phyloP scores from a whole-genome alignment of 2,888 invertebrate species.

The Resseliella maxima region DNA sequence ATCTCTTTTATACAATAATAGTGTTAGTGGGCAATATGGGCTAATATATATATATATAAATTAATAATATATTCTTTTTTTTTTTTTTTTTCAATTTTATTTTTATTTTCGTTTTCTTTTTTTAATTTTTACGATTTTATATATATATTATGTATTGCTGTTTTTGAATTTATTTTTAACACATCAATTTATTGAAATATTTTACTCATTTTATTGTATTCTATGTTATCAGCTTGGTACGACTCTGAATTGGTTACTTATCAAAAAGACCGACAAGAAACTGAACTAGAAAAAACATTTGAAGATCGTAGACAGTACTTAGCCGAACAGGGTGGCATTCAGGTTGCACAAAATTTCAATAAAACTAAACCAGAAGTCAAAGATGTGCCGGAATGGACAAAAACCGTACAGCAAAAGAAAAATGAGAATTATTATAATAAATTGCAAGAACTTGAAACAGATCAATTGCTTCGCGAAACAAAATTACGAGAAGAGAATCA shows the following conservation, averaged over 20 bases:
- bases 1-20: neutral
- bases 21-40: neutral
- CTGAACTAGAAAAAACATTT: slow-evolving; percentile 87
- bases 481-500: slow-evolving; percentile 80
- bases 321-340: slow-evolving; percentile 73
- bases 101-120: neutral
- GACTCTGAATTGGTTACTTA: slow-evolving; percentile 87
- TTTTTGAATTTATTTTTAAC: too few relatives aligned
- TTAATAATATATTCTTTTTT: too few relatives aligned
- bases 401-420: slow-evolving; percentile 83
- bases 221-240: slow-evolving; percentile 82
- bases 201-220: neutral
- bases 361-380: slow-evolving; percentile 75
- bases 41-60: neutral
- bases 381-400: slow-evolving; percentile 87
- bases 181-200: too few relatives aligned
- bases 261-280: slow-evolving; percentile 82
- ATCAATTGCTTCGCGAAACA: slow-evolving; percentile 85
- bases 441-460: slow-evolving; percentile 84
- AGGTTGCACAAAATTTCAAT: slow-evolving; percentile 68
- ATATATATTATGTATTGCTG: too few relatives aligned
- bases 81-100: neutral
- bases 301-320: slow-evolving; percentile 82
- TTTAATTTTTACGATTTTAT: too few relatives aligned
- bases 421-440: slow-evolving; percentile 85